phyloP scores from a whole-genome alignment of 2,797 vertebrate species.

The Acridotheres tristis region DNA sequence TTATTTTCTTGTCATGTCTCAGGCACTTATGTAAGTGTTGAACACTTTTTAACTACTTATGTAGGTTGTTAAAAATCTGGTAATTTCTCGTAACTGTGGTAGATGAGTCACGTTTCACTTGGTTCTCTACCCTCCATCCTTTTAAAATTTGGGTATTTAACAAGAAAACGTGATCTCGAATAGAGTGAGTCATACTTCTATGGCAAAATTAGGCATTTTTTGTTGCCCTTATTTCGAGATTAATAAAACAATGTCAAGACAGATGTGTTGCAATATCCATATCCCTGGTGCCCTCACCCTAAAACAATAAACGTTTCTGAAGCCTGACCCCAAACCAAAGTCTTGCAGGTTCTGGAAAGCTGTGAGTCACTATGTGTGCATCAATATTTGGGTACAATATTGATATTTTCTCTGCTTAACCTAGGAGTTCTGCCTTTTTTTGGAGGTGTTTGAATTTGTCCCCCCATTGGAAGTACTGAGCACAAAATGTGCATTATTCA shows the following conservation, averaged over 20 bases:
- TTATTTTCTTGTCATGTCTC: not conserved
- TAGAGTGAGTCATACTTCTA: not conserved
- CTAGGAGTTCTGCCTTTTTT: not conserved
- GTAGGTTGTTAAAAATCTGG: not conserved
- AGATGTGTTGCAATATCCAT: not conserved
- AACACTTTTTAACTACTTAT: not conserved
- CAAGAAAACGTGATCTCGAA: not conserved
- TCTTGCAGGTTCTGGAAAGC: not conserved
- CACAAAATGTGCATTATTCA: not conserved
- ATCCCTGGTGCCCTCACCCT: not conserved
- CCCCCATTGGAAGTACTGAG: fast-evolving
- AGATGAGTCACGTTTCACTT: not conserved
- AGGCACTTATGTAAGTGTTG: not conserved
- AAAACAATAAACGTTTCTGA: not conserved
- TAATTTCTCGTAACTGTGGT: not conserved
- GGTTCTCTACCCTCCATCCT: fast-evolving
- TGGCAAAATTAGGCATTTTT: not conserved
- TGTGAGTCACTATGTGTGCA: not conserved
- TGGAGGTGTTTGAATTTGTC: not conserved
- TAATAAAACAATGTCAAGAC: not conserved
- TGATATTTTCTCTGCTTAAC: not conserved
- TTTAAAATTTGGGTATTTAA: not conserved
- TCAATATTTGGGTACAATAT: not conserved
- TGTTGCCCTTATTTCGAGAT: not conserved
- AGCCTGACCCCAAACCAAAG: not conserved